phyloP scores from a whole-genome alignment of 2,113 vertebrate genomes.

The Ameiurus melas region DNA sequence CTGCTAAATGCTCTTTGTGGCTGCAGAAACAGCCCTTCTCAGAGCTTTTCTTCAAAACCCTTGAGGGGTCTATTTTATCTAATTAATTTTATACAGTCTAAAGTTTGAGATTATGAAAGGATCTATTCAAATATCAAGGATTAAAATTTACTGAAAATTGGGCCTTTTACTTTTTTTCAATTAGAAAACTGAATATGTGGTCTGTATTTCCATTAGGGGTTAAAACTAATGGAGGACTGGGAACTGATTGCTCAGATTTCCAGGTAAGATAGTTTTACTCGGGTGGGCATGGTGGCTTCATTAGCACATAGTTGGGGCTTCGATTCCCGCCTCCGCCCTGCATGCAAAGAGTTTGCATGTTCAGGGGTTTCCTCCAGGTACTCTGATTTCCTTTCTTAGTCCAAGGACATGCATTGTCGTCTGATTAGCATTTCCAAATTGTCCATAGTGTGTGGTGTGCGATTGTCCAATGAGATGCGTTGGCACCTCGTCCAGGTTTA shows the following conservation, averaged over 20 bases:
- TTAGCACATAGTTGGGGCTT: no score
- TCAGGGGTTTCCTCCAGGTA: no score
- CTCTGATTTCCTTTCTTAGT: no score
- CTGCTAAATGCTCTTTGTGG: background rate
- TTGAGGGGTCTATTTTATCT: conserved; percentile 23
- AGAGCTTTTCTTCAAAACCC: conserved; percentile 3
- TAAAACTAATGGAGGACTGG: background rate
- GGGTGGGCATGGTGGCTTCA: no score
- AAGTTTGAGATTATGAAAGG: conserved; percentile 9
- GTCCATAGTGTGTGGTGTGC: no score
- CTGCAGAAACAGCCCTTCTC: background rate
- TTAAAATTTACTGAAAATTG: background rate
- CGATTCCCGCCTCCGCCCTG: no score
- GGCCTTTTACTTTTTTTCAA: background rate
- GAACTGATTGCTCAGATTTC: conserved; percentile 8
- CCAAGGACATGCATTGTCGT: no score
- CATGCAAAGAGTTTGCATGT: no score
- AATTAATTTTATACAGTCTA: conserved; percentile 10
- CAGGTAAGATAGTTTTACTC: background rate
- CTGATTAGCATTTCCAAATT: no score
- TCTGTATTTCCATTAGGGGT: background rate
- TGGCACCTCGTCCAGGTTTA: no score
- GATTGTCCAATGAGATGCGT: no score
- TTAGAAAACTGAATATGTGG: background rate
- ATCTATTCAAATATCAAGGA: background rate